A percentile compares a stretch with the other conserved stretches of the same genome.
phyloP scores from a whole-genome alignment of 1,140 invertebrate genomes.

The Habropoda laboriosa region DNA sequence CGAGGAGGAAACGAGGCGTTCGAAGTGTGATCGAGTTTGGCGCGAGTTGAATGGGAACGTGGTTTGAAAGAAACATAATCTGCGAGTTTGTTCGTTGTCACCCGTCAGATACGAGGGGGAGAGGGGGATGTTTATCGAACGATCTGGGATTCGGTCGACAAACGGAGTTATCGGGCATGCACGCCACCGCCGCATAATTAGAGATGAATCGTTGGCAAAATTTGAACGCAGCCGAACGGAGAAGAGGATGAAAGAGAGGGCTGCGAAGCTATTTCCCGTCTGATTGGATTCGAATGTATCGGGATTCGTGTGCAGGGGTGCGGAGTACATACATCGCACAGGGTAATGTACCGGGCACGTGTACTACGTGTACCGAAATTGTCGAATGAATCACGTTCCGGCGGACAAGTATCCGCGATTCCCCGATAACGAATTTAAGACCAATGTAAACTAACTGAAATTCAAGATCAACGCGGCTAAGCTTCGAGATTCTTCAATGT shows the following conservation, averaged over 20 bases:
- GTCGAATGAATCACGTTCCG: slow-evolving; percentile 52
- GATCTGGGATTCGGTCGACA: slow-evolving; percentile 14
- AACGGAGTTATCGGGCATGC: slow-evolving; percentile 28
- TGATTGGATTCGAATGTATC: slow-evolving; percentile 50
- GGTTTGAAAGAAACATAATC: no score
- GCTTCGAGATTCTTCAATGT: background rate
- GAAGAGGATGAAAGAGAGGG: slow-evolving; percentile 19
- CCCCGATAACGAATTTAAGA: slow-evolving; percentile 56
- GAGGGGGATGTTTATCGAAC: background rate
- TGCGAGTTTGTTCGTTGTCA: no score
- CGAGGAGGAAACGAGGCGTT: background rate
- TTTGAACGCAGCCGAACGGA: slow-evolving; percentile 36
- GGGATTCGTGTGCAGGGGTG: slow-evolving; percentile 14
- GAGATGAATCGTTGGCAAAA: slow-evolving; percentile 55
- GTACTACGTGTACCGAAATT: slow-evolving; percentile 45
- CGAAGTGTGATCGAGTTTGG: background rate
- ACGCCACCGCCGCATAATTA: slow-evolving; percentile 51
- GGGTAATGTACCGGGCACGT: slow-evolving; percentile 26
- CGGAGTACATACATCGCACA: slow-evolving; percentile 7
- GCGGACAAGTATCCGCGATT: slow-evolving; percentile 41
- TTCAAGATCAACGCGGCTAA: slow-evolving; percentile 47
- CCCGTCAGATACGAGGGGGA: background rate
- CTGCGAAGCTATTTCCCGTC: slow-evolving; percentile 50
- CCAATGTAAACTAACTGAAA: slow-evolving; percentile 49
- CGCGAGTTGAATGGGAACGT: no score